phyloP scores from a whole-genome alignment of 2,888 invertebrate species.

The Junonia oenone region DNA sequence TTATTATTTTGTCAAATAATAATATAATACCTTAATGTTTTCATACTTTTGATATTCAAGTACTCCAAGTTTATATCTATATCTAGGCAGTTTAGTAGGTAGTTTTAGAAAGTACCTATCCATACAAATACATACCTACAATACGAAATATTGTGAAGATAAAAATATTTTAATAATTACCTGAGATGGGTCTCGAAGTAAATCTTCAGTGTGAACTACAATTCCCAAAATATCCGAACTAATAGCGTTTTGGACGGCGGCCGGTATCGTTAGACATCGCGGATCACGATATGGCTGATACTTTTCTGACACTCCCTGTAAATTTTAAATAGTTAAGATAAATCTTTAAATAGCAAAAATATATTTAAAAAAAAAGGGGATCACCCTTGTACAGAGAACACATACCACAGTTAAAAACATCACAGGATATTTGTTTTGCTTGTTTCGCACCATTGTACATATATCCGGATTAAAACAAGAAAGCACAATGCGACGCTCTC shows the following conservation, averaged over 20 bases:
- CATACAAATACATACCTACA: too few species aligned
- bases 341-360: background rate
- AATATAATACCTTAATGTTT: too few species aligned
- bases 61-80: too few species aligned
- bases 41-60: too few species aligned
- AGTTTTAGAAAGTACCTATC: too few species aligned
- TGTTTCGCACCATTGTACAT: slow-evolving; percentile 93
- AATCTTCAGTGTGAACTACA: slow-evolving; percentile 95
- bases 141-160: too few species aligned
- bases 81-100: too few species aligned
- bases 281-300: slow-evolving; percentile 93
- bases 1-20: too few species aligned
- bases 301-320: slow-evolving; percentile 39
- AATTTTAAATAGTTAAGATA: background rate
- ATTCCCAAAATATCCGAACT: slow-evolving; percentile 92
- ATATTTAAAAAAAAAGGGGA: slow-evolving; percentile 27
- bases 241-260: slow-evolving; percentile 90
- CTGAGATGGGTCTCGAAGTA: slow-evolving; percentile 90
- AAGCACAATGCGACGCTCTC: slow-evolving; percentile 91
- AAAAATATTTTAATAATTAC: slow-evolving; percentile 49
- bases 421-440: slow-evolving; percentile 98
- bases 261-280: slow-evolving; percentile 87
- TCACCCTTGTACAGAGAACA: too few species aligned
- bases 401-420: slow-evolving; percentile 92
- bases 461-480: slow-evolving; percentile 98